Evolutionary conservation across 2,113 vertebrate genomes (phyloP).

Genomic region (Hoplias malabaricus): DNA sequence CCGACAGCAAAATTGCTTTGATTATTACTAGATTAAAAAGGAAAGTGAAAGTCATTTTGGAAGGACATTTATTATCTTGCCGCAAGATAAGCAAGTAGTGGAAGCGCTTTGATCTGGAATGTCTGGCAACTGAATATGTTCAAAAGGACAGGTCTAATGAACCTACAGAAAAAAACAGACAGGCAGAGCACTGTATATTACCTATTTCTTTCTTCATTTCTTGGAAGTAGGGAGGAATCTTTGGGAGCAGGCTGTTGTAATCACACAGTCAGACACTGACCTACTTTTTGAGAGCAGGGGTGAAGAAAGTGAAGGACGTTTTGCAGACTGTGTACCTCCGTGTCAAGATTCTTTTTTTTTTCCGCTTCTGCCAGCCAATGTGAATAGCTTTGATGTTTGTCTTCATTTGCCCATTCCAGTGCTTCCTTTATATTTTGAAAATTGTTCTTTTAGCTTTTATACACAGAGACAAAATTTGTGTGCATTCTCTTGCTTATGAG

Average conservation of each 20-base stretch:
- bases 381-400: conserved; percentile 36
- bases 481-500: conserved; percentile 2
- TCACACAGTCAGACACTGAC: not conserved
- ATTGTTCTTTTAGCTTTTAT: conserved; percentile 16
- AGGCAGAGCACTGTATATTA: not conserved
- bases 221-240: not conserved
- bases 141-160: not conserved
- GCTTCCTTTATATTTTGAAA: conserved; percentile 19
- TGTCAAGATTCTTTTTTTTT: conserved; percentile 3
- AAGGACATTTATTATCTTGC: conserved; percentile 3
- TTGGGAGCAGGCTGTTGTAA: not conserved
- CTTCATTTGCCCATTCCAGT: not conserved
- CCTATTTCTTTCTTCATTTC: conserved; percentile 4
- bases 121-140: not conserved
- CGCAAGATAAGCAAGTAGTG: conserved; percentile 4
- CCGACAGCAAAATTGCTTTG: conserved; percentile 24
- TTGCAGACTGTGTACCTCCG: not conserved
- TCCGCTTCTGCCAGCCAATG: conserved; percentile 12
- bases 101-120: not conserved
- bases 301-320: not conserved
- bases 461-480: conserved; percentile 39
- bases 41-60: not conserved
- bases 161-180: conserved; percentile 16
- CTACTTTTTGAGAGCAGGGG: not conserved
- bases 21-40: not conserved